A percentile compares a stretch with the other conserved stretches of the same genome.
phyloP scores from a whole-genome alignment of 1,140 invertebrate species.

The Cyrtorhinus lividipennis region DNA sequence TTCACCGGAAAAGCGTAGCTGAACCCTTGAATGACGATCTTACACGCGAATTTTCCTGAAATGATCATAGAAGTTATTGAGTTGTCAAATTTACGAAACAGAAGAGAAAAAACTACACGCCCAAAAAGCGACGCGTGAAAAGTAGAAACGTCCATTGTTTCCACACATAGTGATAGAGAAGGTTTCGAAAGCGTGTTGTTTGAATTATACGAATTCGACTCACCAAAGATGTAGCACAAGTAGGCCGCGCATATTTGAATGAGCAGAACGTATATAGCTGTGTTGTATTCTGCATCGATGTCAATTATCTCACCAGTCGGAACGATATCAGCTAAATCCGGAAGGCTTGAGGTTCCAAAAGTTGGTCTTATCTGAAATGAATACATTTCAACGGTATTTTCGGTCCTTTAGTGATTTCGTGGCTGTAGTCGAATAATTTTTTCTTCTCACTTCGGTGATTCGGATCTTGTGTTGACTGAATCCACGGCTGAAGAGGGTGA shows the following conservation, averaged over 20 bases:
- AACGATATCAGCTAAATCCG: constrained; percentile 56
- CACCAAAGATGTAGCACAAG: constrained; percentile 75
- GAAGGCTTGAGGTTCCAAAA: constrained; percentile 36
- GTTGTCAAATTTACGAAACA: too few species aligned
- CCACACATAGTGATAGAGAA: too few species aligned
- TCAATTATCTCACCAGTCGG: constrained; percentile 53
- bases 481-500: constrained; percentile 53
- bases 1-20: constrained; percentile 91
- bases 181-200: too few species aligned
- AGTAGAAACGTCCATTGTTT: too few species aligned
- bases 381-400: too few species aligned
- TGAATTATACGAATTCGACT: too few species aligned
- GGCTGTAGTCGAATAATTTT: too few species aligned
- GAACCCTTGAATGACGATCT: constrained; percentile 91
- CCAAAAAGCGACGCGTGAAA: too few species aligned
- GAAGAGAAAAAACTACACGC: too few species aligned
- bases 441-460: constrained; percentile 63
- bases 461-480: constrained; percentile 65
- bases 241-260: constrained; percentile 72
- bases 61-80: neutral
- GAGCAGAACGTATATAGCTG: constrained; percentile 61
- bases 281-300: constrained; percentile 49
- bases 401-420: too few species aligned
- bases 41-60: constrained; percentile 81
- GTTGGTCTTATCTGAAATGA: constrained; percentile 37